phyloP scores from a whole-genome alignment of 92 coral and sea anemone species.

The Porites evermanni region DNA sequence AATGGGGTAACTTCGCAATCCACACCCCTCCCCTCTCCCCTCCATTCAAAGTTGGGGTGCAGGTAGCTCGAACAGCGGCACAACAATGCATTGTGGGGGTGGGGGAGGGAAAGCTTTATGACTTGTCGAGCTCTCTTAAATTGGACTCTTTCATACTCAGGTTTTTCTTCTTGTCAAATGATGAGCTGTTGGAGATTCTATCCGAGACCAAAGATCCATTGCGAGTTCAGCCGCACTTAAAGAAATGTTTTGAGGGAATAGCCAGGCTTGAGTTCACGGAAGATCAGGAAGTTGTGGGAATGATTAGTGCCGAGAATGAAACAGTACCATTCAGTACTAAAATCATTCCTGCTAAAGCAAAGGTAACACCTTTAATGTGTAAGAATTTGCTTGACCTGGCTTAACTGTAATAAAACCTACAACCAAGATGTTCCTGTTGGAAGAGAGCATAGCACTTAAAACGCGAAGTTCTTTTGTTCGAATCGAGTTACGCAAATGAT shows the following conservation, averaged over 20 bases:
- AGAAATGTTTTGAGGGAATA: conserved; percentile 98
- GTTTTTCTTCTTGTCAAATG: conserved; percentile 98
- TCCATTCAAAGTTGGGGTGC: no score
- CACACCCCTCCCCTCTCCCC: no score
- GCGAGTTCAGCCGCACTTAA: conserved; percentile 98
- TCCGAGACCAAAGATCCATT: conserved; percentile 99
- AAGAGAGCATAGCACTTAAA: no score
- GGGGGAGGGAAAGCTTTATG: background rate
- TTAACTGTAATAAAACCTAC: no score
- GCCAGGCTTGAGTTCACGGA: conserved; percentile 98
- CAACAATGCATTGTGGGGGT: background rate
- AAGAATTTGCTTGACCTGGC: no score
- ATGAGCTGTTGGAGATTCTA: conserved; percentile 95
- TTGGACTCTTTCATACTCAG: conserved; percentile 31
- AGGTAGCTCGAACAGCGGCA: no score
- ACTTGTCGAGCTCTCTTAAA: background rate
- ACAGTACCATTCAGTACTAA: conserved; percentile 91
- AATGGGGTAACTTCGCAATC: no score
- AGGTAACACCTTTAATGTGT: conserved; percentile 59
- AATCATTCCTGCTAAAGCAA: conserved; percentile 98
- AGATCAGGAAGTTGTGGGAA: conserved; percentile 98
- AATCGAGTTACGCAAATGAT: no score
- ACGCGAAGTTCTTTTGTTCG: no score
- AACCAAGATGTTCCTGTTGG: no score
- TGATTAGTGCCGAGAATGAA: conserved; percentile 99